phyloP scores from a whole-genome alignment of 2,888 invertebrate genomes.

The Nasonia oneida region DNA sequence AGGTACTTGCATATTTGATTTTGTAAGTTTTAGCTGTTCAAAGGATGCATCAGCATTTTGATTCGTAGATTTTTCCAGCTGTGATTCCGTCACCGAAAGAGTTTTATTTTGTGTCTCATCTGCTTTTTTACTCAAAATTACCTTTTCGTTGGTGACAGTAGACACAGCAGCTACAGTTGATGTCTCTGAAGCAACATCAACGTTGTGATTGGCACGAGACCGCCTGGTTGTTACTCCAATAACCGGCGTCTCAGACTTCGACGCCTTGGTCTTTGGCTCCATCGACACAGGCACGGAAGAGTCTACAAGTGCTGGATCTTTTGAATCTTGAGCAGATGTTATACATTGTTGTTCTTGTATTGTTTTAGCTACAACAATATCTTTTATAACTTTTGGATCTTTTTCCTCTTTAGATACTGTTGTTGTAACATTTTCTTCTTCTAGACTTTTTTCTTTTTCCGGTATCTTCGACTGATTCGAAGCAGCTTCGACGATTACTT shows the following conservation, averaged over 20 bases:
- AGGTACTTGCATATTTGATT: conserved; percentile 60
- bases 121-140: background rate
- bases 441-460: conserved; percentile 9
- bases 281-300: background rate
- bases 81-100: background rate
- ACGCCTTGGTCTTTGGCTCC: conserved; percentile 20
- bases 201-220: conserved; percentile 17
- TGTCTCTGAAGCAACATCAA: background rate
- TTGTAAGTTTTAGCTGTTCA: conserved; percentile 64
- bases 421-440: background rate
- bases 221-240: conserved; percentile 58
- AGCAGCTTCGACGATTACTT: background rate
- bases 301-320: background rate
- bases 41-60: background rate
- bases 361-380: background rate
- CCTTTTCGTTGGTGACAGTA: background rate
- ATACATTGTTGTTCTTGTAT: background rate
- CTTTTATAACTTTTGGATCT: background rate
- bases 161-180: background rate
- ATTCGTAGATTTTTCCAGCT: conserved; percentile 38
- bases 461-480: background rate
- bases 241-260: background rate
- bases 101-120: background rate
- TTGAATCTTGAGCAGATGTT: background rate
- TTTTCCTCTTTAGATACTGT: background rate